These are phyloP conservation scores for Triops cancriformis DNA, from an alignment of 1,140 invertebrate genomes.

Conservation along the genomic window DNA sequence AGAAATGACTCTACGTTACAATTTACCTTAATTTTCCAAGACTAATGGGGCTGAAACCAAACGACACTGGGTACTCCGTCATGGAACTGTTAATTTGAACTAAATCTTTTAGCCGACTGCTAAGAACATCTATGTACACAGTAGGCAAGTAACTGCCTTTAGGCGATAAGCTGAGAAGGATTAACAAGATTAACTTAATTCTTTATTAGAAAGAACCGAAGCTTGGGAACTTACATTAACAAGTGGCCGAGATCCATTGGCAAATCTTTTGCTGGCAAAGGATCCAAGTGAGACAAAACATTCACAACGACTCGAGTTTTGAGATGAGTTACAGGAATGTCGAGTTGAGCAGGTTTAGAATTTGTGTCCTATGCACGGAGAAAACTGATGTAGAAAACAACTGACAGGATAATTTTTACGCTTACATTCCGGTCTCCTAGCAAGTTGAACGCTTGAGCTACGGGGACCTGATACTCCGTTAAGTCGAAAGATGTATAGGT, in stretches of 20 bases:
- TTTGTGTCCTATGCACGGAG: not conserved
- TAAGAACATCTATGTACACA: constrained; percentile 69
- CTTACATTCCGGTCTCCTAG: constrained; percentile 45
- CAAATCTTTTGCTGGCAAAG: constrained; percentile 49
- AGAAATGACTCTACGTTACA: not conserved
- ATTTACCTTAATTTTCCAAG: constrained; percentile 43
- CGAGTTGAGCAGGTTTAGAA: constrained; percentile 33
- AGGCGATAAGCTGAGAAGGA: constrained; percentile 39
- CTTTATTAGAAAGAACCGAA: not conserved
- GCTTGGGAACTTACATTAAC: constrained; percentile 43
- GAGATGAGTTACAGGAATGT: constrained; percentile 50
- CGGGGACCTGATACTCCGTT: constrained; percentile 60
- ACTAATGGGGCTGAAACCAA: constrained; percentile 44
- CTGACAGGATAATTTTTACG: not conserved
- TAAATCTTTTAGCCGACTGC: constrained; percentile 64
- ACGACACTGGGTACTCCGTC: constrained; percentile 34
- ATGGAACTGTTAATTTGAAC: constrained; percentile 38
- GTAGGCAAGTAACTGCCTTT: constrained; percentile 70
- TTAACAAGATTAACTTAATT: constrained; percentile 10
- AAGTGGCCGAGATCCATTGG: constrained; percentile 50
- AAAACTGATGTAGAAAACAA: not conserved
- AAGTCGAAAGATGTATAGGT: constrained; percentile 51
- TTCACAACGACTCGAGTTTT: constrained; percentile 51
- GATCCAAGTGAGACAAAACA: constrained; percentile 54
- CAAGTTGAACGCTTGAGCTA: constrained; percentile 64